phyloP scores from a whole-genome alignment of 2,797 vertebrate genomes.

The Rhabdophis nuchalis region DNA sequence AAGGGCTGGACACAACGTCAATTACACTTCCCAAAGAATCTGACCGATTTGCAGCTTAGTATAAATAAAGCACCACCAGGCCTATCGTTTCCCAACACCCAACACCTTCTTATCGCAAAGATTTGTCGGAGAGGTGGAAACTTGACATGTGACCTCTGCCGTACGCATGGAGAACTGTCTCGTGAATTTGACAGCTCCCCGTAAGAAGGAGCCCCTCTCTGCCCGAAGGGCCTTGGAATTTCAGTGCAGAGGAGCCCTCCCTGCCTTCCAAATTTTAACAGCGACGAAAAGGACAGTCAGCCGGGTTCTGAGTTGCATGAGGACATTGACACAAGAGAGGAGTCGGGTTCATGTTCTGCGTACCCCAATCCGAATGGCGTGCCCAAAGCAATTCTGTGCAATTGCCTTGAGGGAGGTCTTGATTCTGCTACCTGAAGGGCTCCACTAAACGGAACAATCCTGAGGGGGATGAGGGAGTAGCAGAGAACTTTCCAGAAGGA shows the following conservation, averaged over 20 bases:
- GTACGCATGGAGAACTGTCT: neutral
- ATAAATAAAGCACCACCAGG: conserved; percentile 69
- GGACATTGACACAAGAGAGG: neutral
- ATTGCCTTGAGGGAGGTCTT: neutral
- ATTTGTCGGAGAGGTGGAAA: conserved; percentile 64
- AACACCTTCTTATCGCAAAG: conserved; percentile 84
- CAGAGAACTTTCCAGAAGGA: neutral
- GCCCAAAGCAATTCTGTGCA: neutral
- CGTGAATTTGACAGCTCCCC: conserved; percentile 30
- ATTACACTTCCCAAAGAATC: conserved; percentile 75
- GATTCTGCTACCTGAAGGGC: accelerated
- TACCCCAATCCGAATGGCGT: accelerated
- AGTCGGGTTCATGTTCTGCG: neutral
- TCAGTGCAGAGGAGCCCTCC: neutral
- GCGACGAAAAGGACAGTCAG: neutral
- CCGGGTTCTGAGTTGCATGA: neutral
- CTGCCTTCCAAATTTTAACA: neutral
- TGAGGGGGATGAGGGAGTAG: neutral
- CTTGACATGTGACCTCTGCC: conserved; percentile 70
- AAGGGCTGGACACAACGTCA: conserved; percentile 56
- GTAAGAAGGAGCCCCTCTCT: conserved; percentile 14
- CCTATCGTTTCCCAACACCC: conserved; percentile 78
- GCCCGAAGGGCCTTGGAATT: neutral
- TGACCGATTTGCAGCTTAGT: conserved; percentile 70
- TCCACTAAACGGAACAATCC: neutral